phyloP scores from a whole-genome alignment of 2,888 invertebrate species.

The Metopia argyrocephala region DNA sequence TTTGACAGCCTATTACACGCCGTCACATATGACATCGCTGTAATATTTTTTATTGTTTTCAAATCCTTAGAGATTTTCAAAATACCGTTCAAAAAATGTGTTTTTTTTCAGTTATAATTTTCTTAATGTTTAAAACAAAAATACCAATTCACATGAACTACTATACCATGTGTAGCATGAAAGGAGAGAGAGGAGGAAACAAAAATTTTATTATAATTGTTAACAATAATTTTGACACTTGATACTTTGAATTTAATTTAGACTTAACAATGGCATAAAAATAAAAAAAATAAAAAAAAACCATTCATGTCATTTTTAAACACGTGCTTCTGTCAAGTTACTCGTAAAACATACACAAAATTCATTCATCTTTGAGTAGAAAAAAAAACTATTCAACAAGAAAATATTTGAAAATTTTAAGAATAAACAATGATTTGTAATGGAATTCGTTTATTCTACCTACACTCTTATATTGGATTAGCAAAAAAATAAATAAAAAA shows the following conservation, averaged over 20 bases:
- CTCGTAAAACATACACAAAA: slow-evolving; percentile 58
- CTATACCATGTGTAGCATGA: slow-evolving; percentile 16
- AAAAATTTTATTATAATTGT: slow-evolving; percentile 64
- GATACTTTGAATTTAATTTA: slow-evolving; percentile 76
- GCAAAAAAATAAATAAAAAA: slow-evolving; percentile 9
- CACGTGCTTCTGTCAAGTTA: slow-evolving; percentile 76
- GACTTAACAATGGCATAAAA: slow-evolving; percentile 38
- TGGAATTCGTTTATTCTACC: slow-evolving; percentile 41
- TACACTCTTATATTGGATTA: background rate
- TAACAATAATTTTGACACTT: slow-evolving; percentile 72
- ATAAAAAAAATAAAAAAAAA: background rate
- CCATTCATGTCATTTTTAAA: slow-evolving; percentile 68
- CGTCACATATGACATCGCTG: slow-evolving; percentile 23
- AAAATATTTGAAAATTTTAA: slow-evolving; percentile 2
- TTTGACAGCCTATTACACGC: background rate
- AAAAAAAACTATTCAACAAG: background rate
- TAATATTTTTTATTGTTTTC: slow-evolving; percentile 22
- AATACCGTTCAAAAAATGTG: background rate
- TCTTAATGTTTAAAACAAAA: background rate
- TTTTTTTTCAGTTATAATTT: slow-evolving; percentile 36
- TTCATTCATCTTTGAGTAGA: slow-evolving; percentile 2
- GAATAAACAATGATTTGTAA: slow-evolving; percentile 45
- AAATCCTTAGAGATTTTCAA: slow-evolving; percentile 58
- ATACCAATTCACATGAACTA: slow-evolving; percentile 3
- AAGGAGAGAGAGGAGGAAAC: background rate